Base-by-base conservation (phyloP, 2,113 vertebrate genomes). In the Psittacus erithacus region DNA sequence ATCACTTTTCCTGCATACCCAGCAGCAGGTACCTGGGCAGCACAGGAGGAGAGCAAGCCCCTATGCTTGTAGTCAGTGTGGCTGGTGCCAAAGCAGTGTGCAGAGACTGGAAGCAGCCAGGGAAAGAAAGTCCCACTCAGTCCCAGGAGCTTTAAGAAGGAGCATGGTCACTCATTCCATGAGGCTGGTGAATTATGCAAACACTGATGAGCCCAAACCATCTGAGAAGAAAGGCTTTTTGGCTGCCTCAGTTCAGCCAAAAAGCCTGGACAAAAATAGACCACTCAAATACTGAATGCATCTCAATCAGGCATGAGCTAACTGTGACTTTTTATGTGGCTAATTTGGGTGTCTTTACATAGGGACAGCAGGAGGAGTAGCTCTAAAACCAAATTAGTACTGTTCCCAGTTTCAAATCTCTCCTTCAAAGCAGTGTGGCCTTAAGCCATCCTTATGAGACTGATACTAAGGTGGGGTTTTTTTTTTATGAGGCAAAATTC, bases 21-120 rank as follows among this genome's bases (percentile, higher is more conserved):
- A 47, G 83, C 68, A 81, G 76, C 39, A 62, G 60, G 65, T 60
- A 95, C 47, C 60, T 65, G 70, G 57, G 57, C 59, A 92, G 68
- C 49, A 52, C 1, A 1, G 79, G 65, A 87, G 35, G 20, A 86
- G 17, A 76, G 7, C 29, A 65, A 77, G 15, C 18, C 64, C 70
- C 77, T 10, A 0, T 3, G 15, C 41, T 74, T 0, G 2, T 3
- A 7, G 23, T 1, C 5, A 1, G 35, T 17, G 33, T 0, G 10
- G 33, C 62, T 43, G 31, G 49, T n/a, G 60, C 46, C 7, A 7
- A 41, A 79, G 75, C 35, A 73, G 38, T 49, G 63, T 41, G 44
- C 27, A 27, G 52, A 71, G 70, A 14, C 13, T 38, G 33, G 41
- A 71, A 81, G 64, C 46, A 53, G 69, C 6, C 46, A n/a, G 31